These are phyloP conservation scores for Ammospiza nelsoni DNA, from an alignment of 2,113 vertebrate species.

Conservation along the genomic window DNA sequence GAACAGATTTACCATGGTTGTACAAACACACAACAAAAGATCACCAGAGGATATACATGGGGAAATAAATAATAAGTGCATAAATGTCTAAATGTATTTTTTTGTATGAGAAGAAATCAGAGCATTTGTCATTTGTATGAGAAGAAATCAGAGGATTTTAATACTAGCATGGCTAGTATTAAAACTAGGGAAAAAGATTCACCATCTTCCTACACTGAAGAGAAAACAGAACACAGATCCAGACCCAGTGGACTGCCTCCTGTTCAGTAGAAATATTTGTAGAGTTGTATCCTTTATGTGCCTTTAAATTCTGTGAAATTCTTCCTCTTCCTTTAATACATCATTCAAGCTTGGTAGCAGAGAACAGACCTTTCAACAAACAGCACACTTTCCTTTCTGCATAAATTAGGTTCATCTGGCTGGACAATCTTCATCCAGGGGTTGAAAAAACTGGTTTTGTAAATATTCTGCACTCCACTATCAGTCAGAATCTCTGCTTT, in stretches of 20 bases:
- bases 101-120: neutral
- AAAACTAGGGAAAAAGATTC: neutral
- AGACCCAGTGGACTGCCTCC: neutral
- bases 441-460: slow-evolving; percentile 2
- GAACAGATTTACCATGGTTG: neutral
- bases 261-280: neutral
- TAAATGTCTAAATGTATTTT: neutral
- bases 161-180: neutral
- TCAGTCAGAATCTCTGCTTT: neutral
- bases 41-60: neutral
- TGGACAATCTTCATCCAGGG: neutral
- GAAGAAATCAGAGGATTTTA: neutral
- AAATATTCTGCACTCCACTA: neutral
- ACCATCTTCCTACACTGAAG: neutral
- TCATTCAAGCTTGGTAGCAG: neutral
- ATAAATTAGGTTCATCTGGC: neutral
- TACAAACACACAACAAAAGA: neutral
- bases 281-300: neutral
- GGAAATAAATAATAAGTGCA: neutral
- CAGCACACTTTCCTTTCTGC: neutral
- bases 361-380: slow-evolving; percentile 43
- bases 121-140: neutral
- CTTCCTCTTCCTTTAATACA: neutral
- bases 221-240: neutral
- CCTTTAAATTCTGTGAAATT: slow-evolving; percentile 13